Base-by-base conservation (phyloP, 2,888 invertebrate genomes). In the Dascillus cervinus region DNA sequence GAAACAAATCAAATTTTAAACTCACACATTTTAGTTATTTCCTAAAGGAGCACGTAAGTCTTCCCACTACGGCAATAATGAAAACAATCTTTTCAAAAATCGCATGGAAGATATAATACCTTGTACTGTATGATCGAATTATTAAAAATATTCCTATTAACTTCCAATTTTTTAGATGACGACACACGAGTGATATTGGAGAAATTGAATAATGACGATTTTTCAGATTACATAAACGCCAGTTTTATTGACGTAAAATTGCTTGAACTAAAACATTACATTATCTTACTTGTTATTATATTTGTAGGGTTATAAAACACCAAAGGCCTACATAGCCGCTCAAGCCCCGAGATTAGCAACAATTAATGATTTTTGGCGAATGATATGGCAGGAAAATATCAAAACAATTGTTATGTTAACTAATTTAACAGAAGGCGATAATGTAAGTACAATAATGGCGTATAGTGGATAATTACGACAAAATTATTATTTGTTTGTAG, bases 151-250 rank as follows among this genome's bases (percentile, higher is more conserved):
- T n/a, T n/a, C n/a, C n/a, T n/a, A n/a, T n/a, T n/a, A n/a, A n/a
- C n/a, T n/a, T n/a, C n/a, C n/a, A n/a, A n/a, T n/a, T 27, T 52
- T 56, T 14, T 40, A 69, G 69, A 71, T 54, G 70, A 72, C 39
- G 65, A 69, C 31, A 65, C 66, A 2, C 55, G 72, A 41, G 72
- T 72, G 3, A 50, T 56, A 39, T 43, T 66, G 38, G 50, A 56
- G 33, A 65, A 57, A 52, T 48, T 62, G 29, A 47, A 52, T 28
- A 60, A 52, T 27, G 65, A 59, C 47, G 57, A 53, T 10, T 52
- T 52, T 40, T 67, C 68, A 1, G 69, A 69, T 49, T 70, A 70
- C 41, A 72, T 73, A 8, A 72, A 73, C 49, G 72, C 72, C 0
- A 71, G 64, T 53, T 70, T 64, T 41, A 64, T 70, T 26, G 61